Conservation (phyloP, 2,797 vertebrate genomes). For the Sebastes cheni region DNA sequence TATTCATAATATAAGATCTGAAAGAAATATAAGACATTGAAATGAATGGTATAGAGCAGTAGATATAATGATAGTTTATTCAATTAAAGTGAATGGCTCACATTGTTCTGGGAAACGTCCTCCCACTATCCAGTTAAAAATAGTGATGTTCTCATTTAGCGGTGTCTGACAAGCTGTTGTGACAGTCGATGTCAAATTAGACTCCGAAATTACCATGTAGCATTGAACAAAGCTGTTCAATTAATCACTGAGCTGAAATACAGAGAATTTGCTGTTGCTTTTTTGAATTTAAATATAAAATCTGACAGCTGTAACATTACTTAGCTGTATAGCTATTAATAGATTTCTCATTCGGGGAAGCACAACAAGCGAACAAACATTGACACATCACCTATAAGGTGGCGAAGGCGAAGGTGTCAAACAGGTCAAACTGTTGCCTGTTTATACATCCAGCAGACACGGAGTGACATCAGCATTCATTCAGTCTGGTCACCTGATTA, state of each 20-base stretch:
- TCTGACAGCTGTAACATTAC: not conserved
- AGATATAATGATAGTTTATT: slow-evolving; percentile 1
- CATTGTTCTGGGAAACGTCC: slow-evolving; percentile 25
- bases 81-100: slow-evolving; percentile 5
- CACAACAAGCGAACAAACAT: not conserved
- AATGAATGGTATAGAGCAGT: not conserved
- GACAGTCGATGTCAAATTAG: slow-evolving; percentile 46
- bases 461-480: not conserved
- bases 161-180: slow-evolving; percentile 45
- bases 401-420: not conserved
- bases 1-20: not conserved
- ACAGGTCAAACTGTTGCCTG: not conserved
- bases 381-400: not conserved
- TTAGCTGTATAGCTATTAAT: not conserved
- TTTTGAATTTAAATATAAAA: not conserved
- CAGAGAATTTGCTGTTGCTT: not conserved
- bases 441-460: not conserved
- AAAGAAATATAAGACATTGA: not conserved
- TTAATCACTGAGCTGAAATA: slow-evolving; percentile 27
- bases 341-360: not conserved
- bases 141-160: slow-evolving; percentile 35
- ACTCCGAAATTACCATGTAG: slow-evolving; percentile 36
- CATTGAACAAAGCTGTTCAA: slow-evolving; percentile 27
- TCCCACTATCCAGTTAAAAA: slow-evolving; percentile 26
- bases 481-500: not conserved